phyloP scores from a whole-genome alignment of 2,797 vertebrate species.

The Enteromius afrohamiltoni region DNA sequence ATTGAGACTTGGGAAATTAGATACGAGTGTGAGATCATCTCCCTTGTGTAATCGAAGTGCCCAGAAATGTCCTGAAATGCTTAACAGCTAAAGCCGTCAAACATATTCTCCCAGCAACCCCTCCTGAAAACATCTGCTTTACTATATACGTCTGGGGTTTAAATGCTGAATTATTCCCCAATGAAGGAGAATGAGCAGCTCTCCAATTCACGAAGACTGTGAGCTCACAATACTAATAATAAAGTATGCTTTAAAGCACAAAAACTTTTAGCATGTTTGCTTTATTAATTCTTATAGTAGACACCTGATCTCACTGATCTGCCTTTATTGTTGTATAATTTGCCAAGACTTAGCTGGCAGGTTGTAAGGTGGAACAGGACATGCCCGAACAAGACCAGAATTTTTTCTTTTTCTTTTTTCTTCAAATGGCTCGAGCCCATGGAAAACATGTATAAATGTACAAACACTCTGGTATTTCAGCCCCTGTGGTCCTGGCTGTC shows the following conservation, averaged over 20 bases:
- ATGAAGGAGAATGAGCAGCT: conserved; percentile 67
- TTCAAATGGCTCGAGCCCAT: conserved; percentile 40
- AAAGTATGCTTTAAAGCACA: conserved; percentile 62
- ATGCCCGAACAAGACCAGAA: conserved; percentile 71
- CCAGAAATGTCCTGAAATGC: conserved; percentile 61
- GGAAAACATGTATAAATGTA: conserved; percentile 47
- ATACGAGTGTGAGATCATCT: conserved; percentile 75
- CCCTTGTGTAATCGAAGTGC: conserved; percentile 67
- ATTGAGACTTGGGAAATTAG: conserved; percentile 65
- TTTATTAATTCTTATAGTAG: conserved; percentile 44
- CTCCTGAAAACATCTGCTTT: conserved; percentile 77
- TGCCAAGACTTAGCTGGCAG: conserved; percentile 66
- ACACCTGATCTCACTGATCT: conserved; percentile 64
- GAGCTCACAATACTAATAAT: conserved; percentile 61
- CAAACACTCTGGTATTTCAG: conserved; percentile 31
- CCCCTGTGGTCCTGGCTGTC: conserved; percentile 40
- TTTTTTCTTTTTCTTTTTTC: conserved; percentile 57
- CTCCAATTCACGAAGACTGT: conserved; percentile 57
- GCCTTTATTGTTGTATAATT: conserved; percentile 65
- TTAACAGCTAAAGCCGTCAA: conserved; percentile 56
- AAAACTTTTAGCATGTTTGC: conserved; percentile 58
- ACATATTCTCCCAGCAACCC: conserved; percentile 53
- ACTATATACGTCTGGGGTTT: conserved; percentile 63
- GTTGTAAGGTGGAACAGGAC: conserved; percentile 70
- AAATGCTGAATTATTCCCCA: conserved; percentile 60